Evolutionary conservation across 2,113 vertebrate genomes (phyloP).

Genomic region (Actinemys pallida): DNA sequence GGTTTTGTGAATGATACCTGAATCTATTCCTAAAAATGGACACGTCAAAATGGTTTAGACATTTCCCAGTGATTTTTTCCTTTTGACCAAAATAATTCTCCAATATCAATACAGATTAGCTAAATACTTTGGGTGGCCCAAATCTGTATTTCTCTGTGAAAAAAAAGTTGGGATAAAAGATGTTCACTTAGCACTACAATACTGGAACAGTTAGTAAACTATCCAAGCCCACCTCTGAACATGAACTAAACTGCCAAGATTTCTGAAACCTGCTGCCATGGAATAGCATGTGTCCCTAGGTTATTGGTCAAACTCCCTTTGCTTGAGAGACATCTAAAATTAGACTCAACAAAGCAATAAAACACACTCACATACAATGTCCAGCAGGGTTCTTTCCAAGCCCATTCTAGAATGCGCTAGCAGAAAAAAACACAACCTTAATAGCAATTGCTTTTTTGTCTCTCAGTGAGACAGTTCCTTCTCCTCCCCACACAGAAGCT

Average conservation of each 20-base stretch:
- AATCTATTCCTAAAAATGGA: background rate
- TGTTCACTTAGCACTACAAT: background rate
- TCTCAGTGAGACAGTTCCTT: background rate
- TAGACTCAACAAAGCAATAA: background rate
- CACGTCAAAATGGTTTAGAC: background rate
- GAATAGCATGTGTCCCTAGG: accelerated
- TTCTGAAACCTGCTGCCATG: accelerated
- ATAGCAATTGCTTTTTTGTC: background rate
- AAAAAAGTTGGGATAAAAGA: background rate
- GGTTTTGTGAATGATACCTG: background rate
- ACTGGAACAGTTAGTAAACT: background rate
- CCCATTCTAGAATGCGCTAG: accelerated
- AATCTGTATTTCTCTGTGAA: background rate
- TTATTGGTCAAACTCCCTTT: background rate
- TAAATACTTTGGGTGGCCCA: background rate
- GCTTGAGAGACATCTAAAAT: background rate
- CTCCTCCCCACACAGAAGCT: background rate
- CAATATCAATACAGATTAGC: background rate
- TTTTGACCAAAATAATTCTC: background rate
- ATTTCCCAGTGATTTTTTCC: background rate
- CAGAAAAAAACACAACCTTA: background rate
- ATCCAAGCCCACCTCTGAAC: background rate
- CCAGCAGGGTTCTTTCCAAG: background rate
- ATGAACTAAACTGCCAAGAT: background rate
- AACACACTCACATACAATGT: background rate